Base-by-base conservation (phyloP, 1,140 invertebrate species). In the Ostrea edulis region DNA sequence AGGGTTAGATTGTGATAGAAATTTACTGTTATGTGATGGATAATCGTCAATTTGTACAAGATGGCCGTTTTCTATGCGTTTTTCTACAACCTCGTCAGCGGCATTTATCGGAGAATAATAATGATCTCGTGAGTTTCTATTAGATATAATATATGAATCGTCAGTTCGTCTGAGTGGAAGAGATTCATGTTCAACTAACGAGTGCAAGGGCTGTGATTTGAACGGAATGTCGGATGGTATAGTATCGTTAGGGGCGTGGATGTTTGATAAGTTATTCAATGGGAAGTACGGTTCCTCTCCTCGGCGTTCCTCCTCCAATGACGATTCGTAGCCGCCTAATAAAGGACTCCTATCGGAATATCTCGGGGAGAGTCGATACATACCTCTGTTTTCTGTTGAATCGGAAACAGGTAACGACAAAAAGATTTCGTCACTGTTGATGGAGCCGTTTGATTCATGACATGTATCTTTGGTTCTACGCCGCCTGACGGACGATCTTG, bases 381-480 rank as follows among this genome's bases (percentile, higher is more conserved):
- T 86, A 62, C 86, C 77, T 7, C 86, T 68, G 22, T 77, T 68
- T 44, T 89, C 86, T 17, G 85, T 68, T 53, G 86, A 83, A 44
- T 84, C 84, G 17, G 86, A 82, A 11, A 83, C 52, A 44, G 89
- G 89, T 53, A 87, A 55, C 2, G 89, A 89, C n/a, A 89, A 65
- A 83, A 89, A 89, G 52, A 89, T 87, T 65, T 89, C 89, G 52
- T 89, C 89, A 52, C 89, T 89, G 55, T 89, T 87, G 25, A 89
- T 89, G 3, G 89, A 89, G 29, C 89, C 87, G 2, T 89, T 84
- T 17, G 89, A 89, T 17, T 85, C 83, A 77, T 85, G 68, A 65
- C 85, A 22, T 12, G 17, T n/a, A 53, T 84, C 68, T 81, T 65
- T 62, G 17, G 29, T 9, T 35, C 71, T 82, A 20, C 89, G 53